Evolutionary conservation across 2,888 invertebrate species (phyloP).

Genomic region (Cyaniris semiargus): DNA sequence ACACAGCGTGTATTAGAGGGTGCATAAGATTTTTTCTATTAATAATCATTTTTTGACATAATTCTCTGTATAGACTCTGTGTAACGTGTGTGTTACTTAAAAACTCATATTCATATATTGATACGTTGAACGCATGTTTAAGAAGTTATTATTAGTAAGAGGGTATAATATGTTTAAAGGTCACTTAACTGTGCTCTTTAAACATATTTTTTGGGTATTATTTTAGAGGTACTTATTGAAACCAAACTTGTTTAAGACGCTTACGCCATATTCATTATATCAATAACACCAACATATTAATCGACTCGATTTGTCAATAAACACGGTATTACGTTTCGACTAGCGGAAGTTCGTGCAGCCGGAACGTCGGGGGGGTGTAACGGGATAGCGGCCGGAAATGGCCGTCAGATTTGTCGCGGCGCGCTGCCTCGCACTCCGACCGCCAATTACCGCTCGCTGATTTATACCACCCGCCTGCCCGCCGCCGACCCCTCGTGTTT

Average conservation of each 20-base stretch:
- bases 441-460: slow-evolving; percentile 60
- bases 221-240: too few relatives aligned
- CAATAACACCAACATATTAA: neutral
- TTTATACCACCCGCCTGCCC: slow-evolving; percentile 43
- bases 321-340: slow-evolving; percentile 30
- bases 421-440: slow-evolving; percentile 55
- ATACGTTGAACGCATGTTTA: too few relatives aligned
- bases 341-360: slow-evolving; percentile 32
- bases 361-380: slow-evolving; percentile 46
- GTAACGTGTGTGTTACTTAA: too few relatives aligned
- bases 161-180: too few relatives aligned
- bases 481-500: slow-evolving; percentile 34
- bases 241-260: neutral
- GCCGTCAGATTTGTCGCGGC: slow-evolving; percentile 68
- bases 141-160: too few relatives aligned
- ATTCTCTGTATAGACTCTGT: too few relatives aligned
- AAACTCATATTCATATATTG: too few relatives aligned
- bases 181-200: too few relatives aligned
- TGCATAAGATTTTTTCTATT: too few relatives aligned
- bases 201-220: too few relatives aligned
- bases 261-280: neutral
- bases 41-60: too few relatives aligned
- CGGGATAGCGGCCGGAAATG: slow-evolving; percentile 59
- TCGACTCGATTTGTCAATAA: slow-evolving; percentile 13
- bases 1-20: too few relatives aligned